phyloP scores from a whole-genome alignment of 2,888 invertebrate genomes.

The Steinernema carpocapsae region DNA sequence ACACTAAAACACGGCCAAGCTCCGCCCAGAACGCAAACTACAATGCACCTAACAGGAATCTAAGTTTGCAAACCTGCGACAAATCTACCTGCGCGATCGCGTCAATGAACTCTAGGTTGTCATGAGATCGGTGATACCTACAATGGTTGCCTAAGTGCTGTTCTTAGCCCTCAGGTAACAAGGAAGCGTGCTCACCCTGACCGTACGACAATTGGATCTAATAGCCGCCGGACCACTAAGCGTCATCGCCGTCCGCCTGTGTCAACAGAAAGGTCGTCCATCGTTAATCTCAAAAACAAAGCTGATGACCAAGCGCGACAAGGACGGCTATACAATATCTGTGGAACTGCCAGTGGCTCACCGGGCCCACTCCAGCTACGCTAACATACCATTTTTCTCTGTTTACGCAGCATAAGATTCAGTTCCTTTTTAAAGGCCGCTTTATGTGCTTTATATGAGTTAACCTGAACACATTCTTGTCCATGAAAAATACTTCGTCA shows the following conservation, averaged over 20 bases:
- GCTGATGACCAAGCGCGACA: slow-evolving; percentile 18
- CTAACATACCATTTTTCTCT: slow-evolving; percentile 6
- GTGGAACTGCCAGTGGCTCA: not conserved
- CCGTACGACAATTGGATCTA: not conserved
- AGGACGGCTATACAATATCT: slow-evolving; percentile 31
- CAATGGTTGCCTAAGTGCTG: too few species aligned
- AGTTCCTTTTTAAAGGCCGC: not conserved
- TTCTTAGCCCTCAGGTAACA: not conserved
- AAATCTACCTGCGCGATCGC: not conserved
- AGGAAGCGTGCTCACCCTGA: not conserved
- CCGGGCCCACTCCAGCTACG: slow-evolving; percentile 1
- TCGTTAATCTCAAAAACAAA: slow-evolving; percentile 31
- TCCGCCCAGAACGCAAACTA: not conserved
- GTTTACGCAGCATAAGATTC: not conserved
- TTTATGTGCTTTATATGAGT: too few species aligned
- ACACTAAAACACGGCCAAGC: not conserved
- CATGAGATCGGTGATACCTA: too few species aligned
- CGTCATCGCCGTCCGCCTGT: slow-evolving; percentile 3
- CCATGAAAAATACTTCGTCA: too few species aligned
- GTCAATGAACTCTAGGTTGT: not conserved
- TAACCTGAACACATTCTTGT: too few species aligned
- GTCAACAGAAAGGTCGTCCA: slow-evolving; percentile 31
- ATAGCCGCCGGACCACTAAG: slow-evolving; percentile 4
- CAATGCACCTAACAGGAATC: not conserved
- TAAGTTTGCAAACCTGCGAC: not conserved